These are phyloP conservation scores for Maniola jurtina DNA, from an alignment of 1,140 invertebrate genomes.

Conservation along the genomic window DNA sequence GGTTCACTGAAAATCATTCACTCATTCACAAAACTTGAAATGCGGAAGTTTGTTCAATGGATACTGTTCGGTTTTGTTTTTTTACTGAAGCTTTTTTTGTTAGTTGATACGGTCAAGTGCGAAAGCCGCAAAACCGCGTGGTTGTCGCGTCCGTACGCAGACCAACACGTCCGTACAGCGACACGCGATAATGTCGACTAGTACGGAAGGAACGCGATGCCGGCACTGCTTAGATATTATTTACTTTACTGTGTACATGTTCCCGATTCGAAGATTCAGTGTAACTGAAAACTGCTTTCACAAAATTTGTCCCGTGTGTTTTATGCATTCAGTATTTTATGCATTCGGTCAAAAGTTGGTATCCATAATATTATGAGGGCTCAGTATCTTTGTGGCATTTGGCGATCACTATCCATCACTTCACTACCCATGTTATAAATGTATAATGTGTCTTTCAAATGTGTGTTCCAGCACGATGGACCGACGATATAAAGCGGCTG, in stretches of 20 bases:
- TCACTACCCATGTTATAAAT: too few species aligned
- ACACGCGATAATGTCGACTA: constrained; percentile 57
- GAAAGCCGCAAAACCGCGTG: constrained; percentile 40
- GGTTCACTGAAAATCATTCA: constrained; percentile 59
- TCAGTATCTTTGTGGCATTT: too few species aligned
- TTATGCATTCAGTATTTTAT: not conserved
- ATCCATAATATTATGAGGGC: too few species aligned
- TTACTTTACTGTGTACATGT: constrained; percentile 25
- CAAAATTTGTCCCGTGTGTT: not conserved
- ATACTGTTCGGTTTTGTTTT: constrained; percentile 19
- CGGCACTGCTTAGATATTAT: constrained; percentile 25
- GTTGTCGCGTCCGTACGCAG: constrained; percentile 30
- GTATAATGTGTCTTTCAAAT: too few species aligned
- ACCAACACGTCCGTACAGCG: constrained; percentile 48
- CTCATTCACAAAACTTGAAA: constrained; percentile 36
- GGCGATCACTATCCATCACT: too few species aligned
- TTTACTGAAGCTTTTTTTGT: constrained; percentile 30
- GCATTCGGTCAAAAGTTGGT: too few species aligned
- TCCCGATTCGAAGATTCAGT: constrained; percentile 18
- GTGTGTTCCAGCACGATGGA: too few species aligned
- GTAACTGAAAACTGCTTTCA: constrained; percentile 31
- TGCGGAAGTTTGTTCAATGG: constrained; percentile 21
- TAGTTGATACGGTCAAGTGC: constrained; percentile 34
- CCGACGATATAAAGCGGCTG: too few species aligned
- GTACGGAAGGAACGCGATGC: constrained; percentile 17